phyloP scores from a whole-genome alignment of 1,140 invertebrate genomes.

The Spodoptera litura region DNA sequence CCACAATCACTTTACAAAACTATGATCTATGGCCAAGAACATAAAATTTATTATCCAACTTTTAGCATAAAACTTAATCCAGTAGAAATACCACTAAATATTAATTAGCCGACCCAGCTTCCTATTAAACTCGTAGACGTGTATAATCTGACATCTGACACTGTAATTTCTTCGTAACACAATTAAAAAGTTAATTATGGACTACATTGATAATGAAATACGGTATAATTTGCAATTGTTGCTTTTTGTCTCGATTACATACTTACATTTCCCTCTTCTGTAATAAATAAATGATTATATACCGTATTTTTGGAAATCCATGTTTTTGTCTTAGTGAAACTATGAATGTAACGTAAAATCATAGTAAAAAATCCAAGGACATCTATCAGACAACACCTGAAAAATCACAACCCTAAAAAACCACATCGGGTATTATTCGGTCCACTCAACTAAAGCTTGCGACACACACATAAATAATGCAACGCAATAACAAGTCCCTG shows the following conservation, averaged over 20 bases:
- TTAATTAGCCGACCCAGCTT: constrained; percentile 13
- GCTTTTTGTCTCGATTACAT: not conserved
- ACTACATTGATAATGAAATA: constrained; percentile 9
- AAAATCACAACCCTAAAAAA: not conserved
- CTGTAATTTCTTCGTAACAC: constrained; percentile 23
- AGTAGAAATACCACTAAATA: constrained; percentile 25
- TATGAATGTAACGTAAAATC: too few relatives aligned
- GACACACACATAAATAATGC: constrained; percentile 79
- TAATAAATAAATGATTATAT: not conserved
- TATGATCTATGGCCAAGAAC: not conserved
- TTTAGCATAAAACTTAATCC: constrained; percentile 3
- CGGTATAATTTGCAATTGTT: not conserved
- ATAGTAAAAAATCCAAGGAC: too few relatives aligned
- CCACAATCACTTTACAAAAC: not conserved
- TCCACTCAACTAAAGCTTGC: constrained; percentile 54
- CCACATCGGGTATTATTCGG: not conserved
- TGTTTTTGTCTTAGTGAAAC: too few relatives aligned
- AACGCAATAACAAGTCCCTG: constrained; percentile 73
- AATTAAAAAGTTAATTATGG: constrained; percentile 30
- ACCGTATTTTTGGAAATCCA: not conserved
- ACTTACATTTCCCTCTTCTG: not conserved
- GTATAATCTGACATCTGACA: constrained; percentile 30
- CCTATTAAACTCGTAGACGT: constrained; percentile 19
- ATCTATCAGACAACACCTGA: not conserved
- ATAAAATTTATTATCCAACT: constrained; percentile 9